phyloP scores from a whole-genome alignment of 2,797 vertebrate species.

The Simalia tracyae region DNA sequence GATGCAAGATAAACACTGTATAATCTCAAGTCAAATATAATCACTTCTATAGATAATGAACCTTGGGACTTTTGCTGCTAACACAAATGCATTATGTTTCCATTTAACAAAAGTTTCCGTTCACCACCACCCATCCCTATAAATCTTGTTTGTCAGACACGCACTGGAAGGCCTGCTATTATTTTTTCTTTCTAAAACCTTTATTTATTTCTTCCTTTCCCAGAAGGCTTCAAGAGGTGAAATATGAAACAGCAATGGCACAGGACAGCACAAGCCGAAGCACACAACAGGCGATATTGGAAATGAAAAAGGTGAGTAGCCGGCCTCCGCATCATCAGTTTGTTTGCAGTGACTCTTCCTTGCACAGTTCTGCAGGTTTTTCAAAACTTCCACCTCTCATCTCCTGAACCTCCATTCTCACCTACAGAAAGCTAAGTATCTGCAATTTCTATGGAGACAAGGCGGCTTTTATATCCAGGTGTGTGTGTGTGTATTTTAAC shows the following conservation, averaged over 20 bases:
- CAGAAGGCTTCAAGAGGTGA: not conserved
- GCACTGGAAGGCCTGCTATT: constrained; percentile 2
- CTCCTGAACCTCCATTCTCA: not conserved
- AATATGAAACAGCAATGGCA: not conserved
- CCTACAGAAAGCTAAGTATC: not conserved
- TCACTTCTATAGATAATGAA: constrained; percentile 32
- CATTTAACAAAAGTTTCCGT: not conserved
- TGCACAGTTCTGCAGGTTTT: not conserved
- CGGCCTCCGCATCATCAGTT: not conserved
- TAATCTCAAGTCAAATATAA: constrained; percentile 60
- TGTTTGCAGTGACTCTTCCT: not conserved
- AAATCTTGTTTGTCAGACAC: not conserved
- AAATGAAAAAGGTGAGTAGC: not conserved
- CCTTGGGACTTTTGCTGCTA: not conserved
- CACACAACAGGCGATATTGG: not conserved
- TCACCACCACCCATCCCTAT: not conserved
- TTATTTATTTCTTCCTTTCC: not conserved
- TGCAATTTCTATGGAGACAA: not conserved
- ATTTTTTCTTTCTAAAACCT: not conserved
- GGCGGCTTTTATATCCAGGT: not conserved
- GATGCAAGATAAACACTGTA: constrained; percentile 46
- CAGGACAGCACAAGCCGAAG: not conserved
- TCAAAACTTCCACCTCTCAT: not conserved
- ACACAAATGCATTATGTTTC: not conserved
- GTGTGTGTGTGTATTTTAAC: too few species aligned